Evolutionary conservation across 2,113 vertebrate genomes (phyloP).

Genomic region (Buteo buteo): DNA sequence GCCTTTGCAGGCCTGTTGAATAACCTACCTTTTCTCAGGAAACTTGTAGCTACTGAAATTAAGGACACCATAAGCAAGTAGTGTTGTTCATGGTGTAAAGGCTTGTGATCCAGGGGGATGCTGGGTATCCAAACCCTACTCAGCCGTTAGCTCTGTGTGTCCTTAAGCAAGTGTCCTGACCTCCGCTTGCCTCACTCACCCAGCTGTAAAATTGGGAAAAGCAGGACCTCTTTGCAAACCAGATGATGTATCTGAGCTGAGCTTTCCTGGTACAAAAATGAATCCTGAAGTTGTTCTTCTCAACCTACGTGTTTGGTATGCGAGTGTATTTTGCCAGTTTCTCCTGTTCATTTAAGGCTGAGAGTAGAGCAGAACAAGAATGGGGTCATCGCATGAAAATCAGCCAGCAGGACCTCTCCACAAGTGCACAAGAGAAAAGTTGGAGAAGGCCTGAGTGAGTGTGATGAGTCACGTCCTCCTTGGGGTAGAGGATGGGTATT

Average conservation of each 20-base stretch:
- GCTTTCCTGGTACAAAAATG: not conserved
- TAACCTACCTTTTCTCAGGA: not conserved
- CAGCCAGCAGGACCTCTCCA: not conserved
- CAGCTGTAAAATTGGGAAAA: not conserved
- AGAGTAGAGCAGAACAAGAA: not conserved
- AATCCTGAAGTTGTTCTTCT: not conserved
- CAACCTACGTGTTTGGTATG: not conserved
- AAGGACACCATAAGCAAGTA: not conserved
- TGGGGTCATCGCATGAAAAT: rapidly evolving
- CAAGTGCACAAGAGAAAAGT: not conserved
- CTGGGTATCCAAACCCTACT: not conserved
- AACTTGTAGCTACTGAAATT: not conserved
- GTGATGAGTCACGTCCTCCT: not conserved
- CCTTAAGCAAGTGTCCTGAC: not conserved
- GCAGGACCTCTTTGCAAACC: not conserved
- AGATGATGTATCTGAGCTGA: not conserved
- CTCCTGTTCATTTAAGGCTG: not conserved
- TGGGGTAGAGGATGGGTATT: not conserved
- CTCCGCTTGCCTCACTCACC: not conserved
- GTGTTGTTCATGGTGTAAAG: not conserved
- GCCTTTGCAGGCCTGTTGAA: not conserved
- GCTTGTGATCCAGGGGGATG: not conserved
- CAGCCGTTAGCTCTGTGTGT: not conserved
- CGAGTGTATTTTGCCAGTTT: not conserved
- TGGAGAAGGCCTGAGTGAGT: not conserved